Percentiles rank a stretch among this genome's conserved stretches.
Evolutionary conservation across 2,888 invertebrate species (phyloP).

Genomic region (Drosophila kuntzei): DNA sequence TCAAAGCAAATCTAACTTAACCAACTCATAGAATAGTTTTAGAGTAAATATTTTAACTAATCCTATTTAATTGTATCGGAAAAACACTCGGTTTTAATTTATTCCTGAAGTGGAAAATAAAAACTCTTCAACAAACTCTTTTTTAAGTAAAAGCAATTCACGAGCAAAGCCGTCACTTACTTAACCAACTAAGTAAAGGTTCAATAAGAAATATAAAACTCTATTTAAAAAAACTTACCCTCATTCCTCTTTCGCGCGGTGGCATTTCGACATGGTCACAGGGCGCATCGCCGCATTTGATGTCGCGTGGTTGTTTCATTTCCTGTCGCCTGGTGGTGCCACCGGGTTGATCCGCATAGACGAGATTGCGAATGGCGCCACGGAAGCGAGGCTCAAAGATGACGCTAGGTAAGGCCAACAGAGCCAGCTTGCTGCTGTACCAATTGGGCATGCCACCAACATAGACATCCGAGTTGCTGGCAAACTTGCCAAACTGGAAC

Average conservation of each 20-base stretch:
- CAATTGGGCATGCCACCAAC: constrained; percentile 98
- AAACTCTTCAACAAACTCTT: not conserved
- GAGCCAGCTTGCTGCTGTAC: constrained; percentile 94
- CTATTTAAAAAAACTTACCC: constrained; percentile 77
- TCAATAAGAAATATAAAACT: not conserved
- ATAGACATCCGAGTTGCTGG: constrained; percentile 96
- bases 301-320: constrained; percentile 92
- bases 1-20: not conserved
- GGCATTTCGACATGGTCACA: constrained; percentile 85
- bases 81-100: not conserved
- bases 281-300: constrained; percentile 87
- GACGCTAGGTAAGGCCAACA: constrained; percentile 94
- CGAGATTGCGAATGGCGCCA: constrained; percentile 95
- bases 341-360: constrained; percentile 94
- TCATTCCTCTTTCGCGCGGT: constrained; percentile 84
- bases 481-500: constrained; percentile 94
- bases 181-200: not conserved
- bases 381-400: constrained; percentile 97
- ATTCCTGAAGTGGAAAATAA: not conserved
- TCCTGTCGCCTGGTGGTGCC: constrained; percentile 93
- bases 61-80: not conserved
- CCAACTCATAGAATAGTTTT: not conserved
- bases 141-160: not conserved
- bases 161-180: not conserved
- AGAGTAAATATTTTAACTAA: not conserved